These are phyloP conservation scores for Cataglyphis cursor DNA, from an alignment of 2,888 invertebrate genomes.

Conservation along the genomic window DNA sequence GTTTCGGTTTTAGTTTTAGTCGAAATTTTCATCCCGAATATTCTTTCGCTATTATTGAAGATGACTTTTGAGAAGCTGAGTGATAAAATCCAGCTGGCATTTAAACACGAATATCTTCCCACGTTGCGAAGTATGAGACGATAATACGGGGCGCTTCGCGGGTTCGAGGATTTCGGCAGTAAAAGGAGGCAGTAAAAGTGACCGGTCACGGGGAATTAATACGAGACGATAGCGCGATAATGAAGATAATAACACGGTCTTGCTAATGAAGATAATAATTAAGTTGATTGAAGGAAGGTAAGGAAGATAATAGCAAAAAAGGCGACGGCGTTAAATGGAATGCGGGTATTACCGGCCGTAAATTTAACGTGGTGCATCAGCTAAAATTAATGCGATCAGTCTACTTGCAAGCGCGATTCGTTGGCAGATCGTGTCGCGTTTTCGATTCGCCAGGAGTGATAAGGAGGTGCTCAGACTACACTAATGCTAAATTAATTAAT, in stretches of 20 bases:
- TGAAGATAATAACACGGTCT: conserved; percentile 24
- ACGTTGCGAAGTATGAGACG: conserved; percentile 1
- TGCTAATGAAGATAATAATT: conserved; percentile 32
- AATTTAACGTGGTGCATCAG: background rate
- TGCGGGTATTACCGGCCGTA: background rate
- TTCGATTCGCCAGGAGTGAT: background rate
- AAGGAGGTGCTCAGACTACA: background rate
- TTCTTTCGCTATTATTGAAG: conserved; percentile 7
- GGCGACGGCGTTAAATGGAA: background rate
- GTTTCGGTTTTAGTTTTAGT: background rate
- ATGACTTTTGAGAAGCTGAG: background rate
- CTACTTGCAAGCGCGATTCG: background rate
- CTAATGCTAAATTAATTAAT: conserved; percentile 29
- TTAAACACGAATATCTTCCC: conserved; percentile 25
- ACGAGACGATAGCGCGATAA: background rate
- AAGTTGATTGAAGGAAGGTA: conserved; percentile 7
- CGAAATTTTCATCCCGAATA: background rate
- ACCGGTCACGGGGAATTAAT: conserved; percentile 14
- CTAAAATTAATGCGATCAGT: background rate
- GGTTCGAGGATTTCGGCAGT: conserved; percentile 9
- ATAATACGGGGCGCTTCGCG: background rate
- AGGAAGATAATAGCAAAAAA: conserved; percentile 1
- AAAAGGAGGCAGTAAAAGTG: conserved; percentile 36
- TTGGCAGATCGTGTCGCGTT: background rate
- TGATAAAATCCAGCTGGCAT: background rate